phyloP scores from a whole-genome alignment of 1,140 invertebrate species.

The Adelges cooleyi region DNA sequence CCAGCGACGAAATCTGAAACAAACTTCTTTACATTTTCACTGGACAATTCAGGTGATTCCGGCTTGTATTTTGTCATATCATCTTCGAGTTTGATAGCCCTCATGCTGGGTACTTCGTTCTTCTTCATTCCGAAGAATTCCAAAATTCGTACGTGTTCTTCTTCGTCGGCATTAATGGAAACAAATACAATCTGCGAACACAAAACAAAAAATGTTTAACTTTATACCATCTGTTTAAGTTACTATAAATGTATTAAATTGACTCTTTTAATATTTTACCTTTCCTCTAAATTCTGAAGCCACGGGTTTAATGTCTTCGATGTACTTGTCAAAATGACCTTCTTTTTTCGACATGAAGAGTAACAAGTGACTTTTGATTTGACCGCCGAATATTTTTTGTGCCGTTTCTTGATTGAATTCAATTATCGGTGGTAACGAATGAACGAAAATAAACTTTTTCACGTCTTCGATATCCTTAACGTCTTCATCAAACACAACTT shows the following conservation, averaged over 20 bases:
- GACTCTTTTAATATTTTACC: conserved; percentile 41
- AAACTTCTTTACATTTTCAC: conserved; percentile 70
- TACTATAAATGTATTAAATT: neutral
- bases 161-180: conserved; percentile 85
- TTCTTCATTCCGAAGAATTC: conserved; percentile 99
- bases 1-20: conserved; percentile 79
- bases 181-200: conserved; percentile 70
- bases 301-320: conserved; percentile 61
- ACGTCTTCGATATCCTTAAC: conserved; percentile 52
- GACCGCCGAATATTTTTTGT: conserved; percentile 94
- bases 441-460: conserved; percentile 70
- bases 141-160: conserved; percentile 91
- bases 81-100: conserved; percentile 88
- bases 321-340: conserved; percentile 66
- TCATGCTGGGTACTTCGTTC: conserved; percentile 79
- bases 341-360: conserved; percentile 86
- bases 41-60: conserved; percentile 57
- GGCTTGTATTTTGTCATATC: conserved; percentile 99
- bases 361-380: conserved; percentile 91
- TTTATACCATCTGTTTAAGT: neutral
- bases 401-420: conserved; percentile 98
- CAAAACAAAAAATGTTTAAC: neutral
- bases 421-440: conserved; percentile 83
- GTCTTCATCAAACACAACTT: conserved; percentile 64
- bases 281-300: conserved; percentile 83